Evolutionary conservation across 2,797 vertebrate species (phyloP), one percentile per base, ranked within the genome.

Genomic region (Synaphobranchus kaupii): DNA sequence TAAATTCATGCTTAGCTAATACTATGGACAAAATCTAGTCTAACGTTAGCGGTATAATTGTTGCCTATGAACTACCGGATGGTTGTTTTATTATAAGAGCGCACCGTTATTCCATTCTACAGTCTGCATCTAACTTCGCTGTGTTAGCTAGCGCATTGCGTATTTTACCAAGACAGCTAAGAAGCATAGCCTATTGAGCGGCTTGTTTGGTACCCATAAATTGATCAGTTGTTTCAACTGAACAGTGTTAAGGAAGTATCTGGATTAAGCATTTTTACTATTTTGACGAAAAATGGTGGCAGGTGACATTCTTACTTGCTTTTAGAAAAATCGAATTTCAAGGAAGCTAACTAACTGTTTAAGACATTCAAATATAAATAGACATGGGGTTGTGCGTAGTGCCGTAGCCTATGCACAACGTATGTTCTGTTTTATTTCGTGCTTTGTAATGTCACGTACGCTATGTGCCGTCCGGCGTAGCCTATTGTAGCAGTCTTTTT

Each of bases 71-170:
- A 5, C 8, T 12, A 9, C 0, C 13, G 54, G 25, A 8, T 44
- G 20, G 15, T 60, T 17, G 44, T 7, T 20, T 58, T 9, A 7
- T 58, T 60, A 34, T 39, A 44, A 17, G 25, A 28, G 8, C 58
- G n/a, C 39, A n/a, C 78, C 44, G 78, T 81, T 81, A 48, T 50
- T 81, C 47, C 78, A 12, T 50, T 81, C 47, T 47, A 48, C 50
- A 28, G 82, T 58, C 2, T 48, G 25, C 60, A 71, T 68, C 83
- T 76, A 76, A 39, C 39, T 39, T 39, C 39, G 82, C 22, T 17
- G 54, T 48, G 52, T 50, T 76, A 87, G 82, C 82, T 76, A 87
- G 82, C 86, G 86, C 86, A 87, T 84, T 87, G 86, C 86, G 86
- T 68, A 87, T 87, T 81, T 87, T 68, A 60, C 81, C 80, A 68